A percentile compares a stretch with the other conserved stretches of the same genome.
Conservation (phyloP, 2,888 invertebrate genomes). For the Euplexia lucipara region DNA sequence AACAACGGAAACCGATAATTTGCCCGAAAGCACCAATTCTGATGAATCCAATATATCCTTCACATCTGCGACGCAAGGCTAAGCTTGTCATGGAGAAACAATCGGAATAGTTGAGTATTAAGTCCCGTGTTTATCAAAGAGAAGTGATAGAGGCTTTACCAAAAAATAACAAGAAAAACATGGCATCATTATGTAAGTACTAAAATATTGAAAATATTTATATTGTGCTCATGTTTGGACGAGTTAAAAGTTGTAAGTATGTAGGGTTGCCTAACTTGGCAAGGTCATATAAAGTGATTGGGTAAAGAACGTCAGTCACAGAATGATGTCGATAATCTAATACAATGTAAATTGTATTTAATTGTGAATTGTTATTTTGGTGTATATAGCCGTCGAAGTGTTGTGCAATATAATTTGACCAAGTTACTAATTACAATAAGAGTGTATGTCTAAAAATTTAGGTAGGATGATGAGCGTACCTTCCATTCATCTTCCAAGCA, state of each 20-base stretch:
- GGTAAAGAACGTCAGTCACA: conserved; percentile 71
- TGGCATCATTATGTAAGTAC: conserved; percentile 8
- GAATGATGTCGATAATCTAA: conserved; percentile 75
- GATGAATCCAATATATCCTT: conserved; percentile 25
- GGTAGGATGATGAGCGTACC: background rate
- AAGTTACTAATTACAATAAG: too few relatives aligned
- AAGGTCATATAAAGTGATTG: conserved; percentile 78
- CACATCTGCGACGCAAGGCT: background rate
- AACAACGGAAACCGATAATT: conserved; percentile 77
- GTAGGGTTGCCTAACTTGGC: conserved; percentile 77
- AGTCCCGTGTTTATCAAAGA: background rate
- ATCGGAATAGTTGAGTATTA: background rate
- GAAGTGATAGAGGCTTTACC: background rate
- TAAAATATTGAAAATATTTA: conserved; percentile 53
- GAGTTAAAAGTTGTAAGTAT: conserved; percentile 69
- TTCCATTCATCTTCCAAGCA: background rate
- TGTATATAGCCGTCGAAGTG: conserved; percentile 30
- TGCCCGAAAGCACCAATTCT: conserved; percentile 68
- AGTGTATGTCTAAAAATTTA: too few relatives aligned
- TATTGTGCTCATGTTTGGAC: conserved; percentile 51
- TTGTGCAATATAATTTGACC: conserved; percentile 44
- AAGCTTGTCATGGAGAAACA: background rate
- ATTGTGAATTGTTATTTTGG: conserved; percentile 55
- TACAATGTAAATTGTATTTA: conserved; percentile 63
- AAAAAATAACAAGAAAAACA: conserved; percentile 11